These are phyloP conservation scores for Diceros bicornis DNA, from an alignment of 2,797 vertebrate genomes.

Conservation along the genomic window DNA sequence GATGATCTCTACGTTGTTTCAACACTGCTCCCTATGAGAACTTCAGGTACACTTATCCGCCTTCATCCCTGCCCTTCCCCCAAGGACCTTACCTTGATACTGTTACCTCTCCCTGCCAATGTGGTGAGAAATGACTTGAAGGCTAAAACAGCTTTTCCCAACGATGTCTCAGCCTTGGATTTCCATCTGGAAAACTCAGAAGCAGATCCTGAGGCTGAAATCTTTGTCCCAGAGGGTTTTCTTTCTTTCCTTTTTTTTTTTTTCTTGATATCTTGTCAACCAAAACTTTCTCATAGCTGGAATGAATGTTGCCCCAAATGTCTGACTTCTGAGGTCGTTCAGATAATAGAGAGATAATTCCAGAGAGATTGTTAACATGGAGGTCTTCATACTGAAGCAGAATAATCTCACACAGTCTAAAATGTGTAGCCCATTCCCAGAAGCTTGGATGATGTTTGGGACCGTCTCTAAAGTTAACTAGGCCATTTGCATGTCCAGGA, in stretches of 20 bases:
- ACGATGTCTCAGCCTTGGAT: not conserved
- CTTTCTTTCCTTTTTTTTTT: not conserved
- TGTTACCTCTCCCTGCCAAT: not conserved
- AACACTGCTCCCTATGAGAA: not conserved
- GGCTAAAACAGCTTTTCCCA: not conserved
- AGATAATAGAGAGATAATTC: not conserved
- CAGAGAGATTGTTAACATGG: not conserved
- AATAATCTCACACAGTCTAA: not conserved
- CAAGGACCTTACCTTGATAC: too few species aligned
- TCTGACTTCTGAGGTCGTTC: not conserved
- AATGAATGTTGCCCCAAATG: not conserved
- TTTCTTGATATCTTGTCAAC: not conserved
- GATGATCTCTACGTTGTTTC: too few species aligned
- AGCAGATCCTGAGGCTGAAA: not conserved
- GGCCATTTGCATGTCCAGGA: not conserved
- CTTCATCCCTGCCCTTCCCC: not conserved
- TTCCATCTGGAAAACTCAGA: slow-evolving; percentile 1
- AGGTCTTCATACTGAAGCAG: not conserved
- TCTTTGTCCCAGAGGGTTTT: not conserved
- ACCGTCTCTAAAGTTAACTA: not conserved
- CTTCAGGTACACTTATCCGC: not conserved
- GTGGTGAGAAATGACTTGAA: not conserved
- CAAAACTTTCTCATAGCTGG: not conserved
- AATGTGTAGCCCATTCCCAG: not conserved
- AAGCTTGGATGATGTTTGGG: not conserved